Conservation (phyloP, 2,113 vertebrate genomes). For the Guaruba guarouba region DNA sequence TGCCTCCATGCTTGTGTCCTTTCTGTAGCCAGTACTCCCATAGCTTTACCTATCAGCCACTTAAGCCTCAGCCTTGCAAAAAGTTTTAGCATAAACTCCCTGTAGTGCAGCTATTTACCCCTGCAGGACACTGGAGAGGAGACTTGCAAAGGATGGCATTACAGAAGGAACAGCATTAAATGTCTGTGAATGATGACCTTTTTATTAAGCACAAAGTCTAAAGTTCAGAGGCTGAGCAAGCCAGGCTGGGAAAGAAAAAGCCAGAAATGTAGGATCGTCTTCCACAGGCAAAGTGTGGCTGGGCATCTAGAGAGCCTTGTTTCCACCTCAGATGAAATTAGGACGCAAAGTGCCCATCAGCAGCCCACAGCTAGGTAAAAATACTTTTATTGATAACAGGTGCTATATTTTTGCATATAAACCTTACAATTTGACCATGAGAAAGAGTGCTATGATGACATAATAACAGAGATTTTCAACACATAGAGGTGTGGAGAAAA, state of each 20-base stretch:
- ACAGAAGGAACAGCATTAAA: background rate
- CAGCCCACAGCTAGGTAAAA: background rate
- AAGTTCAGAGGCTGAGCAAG: background rate
- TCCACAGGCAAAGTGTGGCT: background rate
- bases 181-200: background rate
- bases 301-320: background rate
- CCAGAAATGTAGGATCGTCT: background rate
- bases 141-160: background rate
- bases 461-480: background rate
- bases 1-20: background rate
- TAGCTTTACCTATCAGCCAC: background rate
- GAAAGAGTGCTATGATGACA: background rate
- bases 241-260: background rate
- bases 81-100: background rate
- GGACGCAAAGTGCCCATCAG: background rate
- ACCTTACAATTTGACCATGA: background rate
- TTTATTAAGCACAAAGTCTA: background rate
- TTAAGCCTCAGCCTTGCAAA: background rate
- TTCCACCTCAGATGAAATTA: background rate
- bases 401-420: background rate
- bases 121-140: accelerated
- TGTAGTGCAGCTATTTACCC: background rate
- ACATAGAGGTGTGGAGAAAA: accelerated
- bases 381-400: background rate
- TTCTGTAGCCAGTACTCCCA: accelerated